These are phyloP conservation scores for Prionailurus bengalensis DNA, from an alignment of 2,113 vertebrate genomes.

Conservation along the genomic window DNA sequence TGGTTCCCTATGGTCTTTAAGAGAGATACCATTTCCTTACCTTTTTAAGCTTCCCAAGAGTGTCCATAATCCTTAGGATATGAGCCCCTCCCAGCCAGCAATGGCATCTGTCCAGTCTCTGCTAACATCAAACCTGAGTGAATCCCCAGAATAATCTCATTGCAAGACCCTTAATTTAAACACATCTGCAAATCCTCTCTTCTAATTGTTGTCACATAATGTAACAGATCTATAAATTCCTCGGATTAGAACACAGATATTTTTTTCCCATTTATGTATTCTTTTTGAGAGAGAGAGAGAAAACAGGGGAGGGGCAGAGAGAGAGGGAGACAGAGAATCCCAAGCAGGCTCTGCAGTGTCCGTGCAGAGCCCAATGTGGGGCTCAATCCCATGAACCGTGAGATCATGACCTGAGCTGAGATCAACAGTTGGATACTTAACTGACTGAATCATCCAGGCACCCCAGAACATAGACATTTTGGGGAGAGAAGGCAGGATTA, in stretches of 20 bases:
- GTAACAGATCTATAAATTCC: not conserved
- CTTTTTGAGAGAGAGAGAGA: too few species aligned
- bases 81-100: rapidly evolving
- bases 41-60: not conserved
- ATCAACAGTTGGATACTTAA: too few species aligned
- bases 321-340: too few species aligned
- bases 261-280: too few species aligned
- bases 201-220: not conserved
- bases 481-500: not conserved
- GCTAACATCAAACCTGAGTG: not conserved
- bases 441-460: too few species aligned
- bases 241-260: not conserved
- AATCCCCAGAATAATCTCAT: not conserved
- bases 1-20: not conserved
- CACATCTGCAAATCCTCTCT: not conserved
- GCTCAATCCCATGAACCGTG: too few species aligned
- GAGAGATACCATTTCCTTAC: not conserved
- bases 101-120: too few species aligned
- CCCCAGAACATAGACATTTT: not conserved
- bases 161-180: not conserved
- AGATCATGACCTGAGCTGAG: too few species aligned
- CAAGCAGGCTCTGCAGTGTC: too few species aligned
- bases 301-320: too few species aligned
- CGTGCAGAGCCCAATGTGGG: too few species aligned
- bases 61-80: not conserved